These are phyloP conservation scores for Ardeotis arabs DNA, from an alignment of 2,113 vertebrate genomes.

Conservation along the genomic window DNA sequence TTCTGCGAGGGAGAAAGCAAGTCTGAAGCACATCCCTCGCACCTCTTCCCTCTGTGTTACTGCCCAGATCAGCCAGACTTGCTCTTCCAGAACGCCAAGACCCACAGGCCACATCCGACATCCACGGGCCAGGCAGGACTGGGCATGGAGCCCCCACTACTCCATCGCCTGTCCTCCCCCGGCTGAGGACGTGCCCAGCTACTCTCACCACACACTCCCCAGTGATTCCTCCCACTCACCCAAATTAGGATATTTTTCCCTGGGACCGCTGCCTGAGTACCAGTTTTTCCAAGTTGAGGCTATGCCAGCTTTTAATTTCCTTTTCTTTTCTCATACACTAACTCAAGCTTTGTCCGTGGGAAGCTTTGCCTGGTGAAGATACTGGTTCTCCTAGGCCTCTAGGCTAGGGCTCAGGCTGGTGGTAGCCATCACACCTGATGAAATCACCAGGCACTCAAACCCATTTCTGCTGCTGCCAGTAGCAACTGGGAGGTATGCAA, in stretches of 20 bases:
- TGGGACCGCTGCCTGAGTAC: neutral
- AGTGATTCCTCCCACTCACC: neutral
- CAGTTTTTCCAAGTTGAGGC: neutral
- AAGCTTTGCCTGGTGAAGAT: neutral
- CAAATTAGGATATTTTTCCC: neutral
- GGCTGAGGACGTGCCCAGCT: accelerated
- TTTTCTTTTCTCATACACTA: neutral
- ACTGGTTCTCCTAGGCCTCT: neutral
- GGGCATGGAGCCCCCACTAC: accelerated
- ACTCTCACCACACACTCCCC: neutral
- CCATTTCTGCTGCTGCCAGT: neutral
- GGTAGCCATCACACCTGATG: neutral
- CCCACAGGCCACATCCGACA: accelerated
- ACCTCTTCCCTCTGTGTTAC: neutral
- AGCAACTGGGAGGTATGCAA: neutral
- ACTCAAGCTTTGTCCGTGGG: neutral
- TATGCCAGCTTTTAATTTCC: neutral
- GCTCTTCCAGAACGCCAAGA: neutral
- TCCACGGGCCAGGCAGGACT: neutral
- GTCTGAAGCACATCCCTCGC: neutral
- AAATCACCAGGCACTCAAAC: neutral
- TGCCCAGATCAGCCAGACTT: neutral
- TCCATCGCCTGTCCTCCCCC: neutral
- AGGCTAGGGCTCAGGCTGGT: neutral
- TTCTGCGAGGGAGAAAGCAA: neutral